These are phyloP conservation scores for Scartelaos histophorus DNA, from an alignment of 2,113 vertebrate species.

Conservation along the genomic window DNA sequence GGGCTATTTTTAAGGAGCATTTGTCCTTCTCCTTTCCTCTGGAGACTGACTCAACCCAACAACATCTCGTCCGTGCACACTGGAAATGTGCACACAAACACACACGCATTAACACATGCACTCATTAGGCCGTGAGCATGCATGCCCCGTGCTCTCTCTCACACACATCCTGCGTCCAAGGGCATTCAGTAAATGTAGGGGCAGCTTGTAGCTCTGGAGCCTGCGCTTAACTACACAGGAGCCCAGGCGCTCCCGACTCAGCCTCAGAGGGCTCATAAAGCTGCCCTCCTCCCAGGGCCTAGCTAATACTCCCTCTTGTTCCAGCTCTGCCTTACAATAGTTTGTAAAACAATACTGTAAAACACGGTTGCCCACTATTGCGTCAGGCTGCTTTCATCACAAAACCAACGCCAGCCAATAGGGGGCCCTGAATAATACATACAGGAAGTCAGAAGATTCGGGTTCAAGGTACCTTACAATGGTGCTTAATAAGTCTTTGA, in stretches of 20 bases:
- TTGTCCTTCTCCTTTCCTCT: conserved; percentile 78
- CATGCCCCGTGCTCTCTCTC: conserved; percentile 64
- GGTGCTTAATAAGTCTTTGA: conserved; percentile 38
- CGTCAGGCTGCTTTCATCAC: conserved; percentile 71
- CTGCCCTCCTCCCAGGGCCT: conserved; percentile 60
- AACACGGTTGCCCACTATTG: conserved; percentile 70
- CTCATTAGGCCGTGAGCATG: conserved; percentile 78
- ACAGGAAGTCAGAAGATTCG: conserved; percentile 62
- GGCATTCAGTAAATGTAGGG: conserved; percentile 74
- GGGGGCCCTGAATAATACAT: conserved; percentile 65
- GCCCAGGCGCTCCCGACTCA: conserved; percentile 53
- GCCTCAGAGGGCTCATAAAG: conserved; percentile 78
- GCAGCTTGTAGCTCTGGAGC: conserved; percentile 67
- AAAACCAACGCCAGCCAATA: conserved; percentile 69
- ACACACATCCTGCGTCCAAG: conserved; percentile 71
- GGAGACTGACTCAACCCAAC: conserved; percentile 79
- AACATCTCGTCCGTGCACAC: conserved; percentile 68
- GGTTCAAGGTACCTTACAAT: conserved; percentile 40
- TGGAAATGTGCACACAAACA: conserved; percentile 56
- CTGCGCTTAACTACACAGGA: conserved; percentile 69
- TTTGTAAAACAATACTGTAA: conserved; percentile 76
- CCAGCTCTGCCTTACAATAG: conserved; percentile 67
- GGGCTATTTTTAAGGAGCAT: conserved; percentile 82
- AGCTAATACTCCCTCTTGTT: conserved; percentile 68
- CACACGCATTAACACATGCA: conserved; percentile 76